Conservation (phyloP, 2,113 vertebrate species). For the Caranx ignobilis region DNA sequence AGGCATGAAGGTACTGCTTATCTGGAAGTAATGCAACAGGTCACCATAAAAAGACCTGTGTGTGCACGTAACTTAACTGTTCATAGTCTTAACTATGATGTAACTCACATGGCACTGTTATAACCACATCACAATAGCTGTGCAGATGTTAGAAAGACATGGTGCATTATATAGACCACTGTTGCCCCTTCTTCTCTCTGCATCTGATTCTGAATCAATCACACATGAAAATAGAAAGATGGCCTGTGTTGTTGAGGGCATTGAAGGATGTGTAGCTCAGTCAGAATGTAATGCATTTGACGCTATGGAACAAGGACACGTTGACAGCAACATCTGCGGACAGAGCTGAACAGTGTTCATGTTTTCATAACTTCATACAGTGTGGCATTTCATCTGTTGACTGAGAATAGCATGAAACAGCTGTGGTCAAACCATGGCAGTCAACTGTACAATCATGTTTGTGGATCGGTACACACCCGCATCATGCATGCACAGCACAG, state of each 20-base stretch:
- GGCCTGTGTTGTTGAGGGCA: not conserved
- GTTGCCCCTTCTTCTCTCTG: not conserved
- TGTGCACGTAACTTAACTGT: not conserved
- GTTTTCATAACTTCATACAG: slow-evolving; percentile 19
- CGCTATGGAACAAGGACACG: not conserved
- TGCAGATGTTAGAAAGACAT: slow-evolving; percentile 1
- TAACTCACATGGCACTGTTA: slow-evolving; percentile 25
- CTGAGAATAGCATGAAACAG: slow-evolving; percentile 3
- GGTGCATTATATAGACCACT: not conserved
- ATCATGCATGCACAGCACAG: slow-evolving; percentile 8
- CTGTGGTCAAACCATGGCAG: not conserved
- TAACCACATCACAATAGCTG: slow-evolving; percentile 1
- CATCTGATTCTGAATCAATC: not conserved
- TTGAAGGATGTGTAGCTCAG: not conserved
- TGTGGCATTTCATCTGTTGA: slow-evolving; percentile 5
- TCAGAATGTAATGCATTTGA: not conserved
- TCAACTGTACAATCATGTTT: slow-evolving; percentile 8
- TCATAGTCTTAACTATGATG: slow-evolving; percentile 4
- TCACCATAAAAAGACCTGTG: not conserved
- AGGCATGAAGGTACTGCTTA: not conserved
- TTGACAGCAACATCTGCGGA: not conserved
- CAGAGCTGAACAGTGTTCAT: not conserved
- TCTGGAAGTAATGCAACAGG: slow-evolving; percentile 23
- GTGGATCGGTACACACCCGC: slow-evolving; percentile 18
- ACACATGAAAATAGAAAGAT: not conserved